Base-by-base conservation (phyloP, 2,797 vertebrate species). In the Myripristis murdjan region DNA sequence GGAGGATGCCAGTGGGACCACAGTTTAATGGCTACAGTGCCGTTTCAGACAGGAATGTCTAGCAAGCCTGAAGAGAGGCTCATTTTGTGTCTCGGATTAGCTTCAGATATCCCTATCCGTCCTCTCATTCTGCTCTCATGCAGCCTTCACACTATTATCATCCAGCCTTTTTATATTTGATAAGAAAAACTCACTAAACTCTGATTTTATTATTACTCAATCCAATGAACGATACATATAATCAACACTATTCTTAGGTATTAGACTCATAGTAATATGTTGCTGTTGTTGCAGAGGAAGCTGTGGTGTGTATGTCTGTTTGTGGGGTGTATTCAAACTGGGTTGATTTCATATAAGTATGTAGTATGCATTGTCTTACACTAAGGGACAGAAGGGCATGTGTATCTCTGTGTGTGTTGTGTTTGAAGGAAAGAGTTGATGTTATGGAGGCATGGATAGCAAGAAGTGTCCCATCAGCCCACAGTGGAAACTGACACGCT, bases 401-500 rank as follows among this genome's bases (percentile, higher is more conserved):
- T 66, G 18, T 58, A 5, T 62, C 2, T 65, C 2, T 54, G n/a
- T 54, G n/a, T 43, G 39, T 53, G n/a, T 24, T 51, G 39, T 58
- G 10, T 63, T 39, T 58, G 44, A 69, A 68, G 44, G 20, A 33
- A 20, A 80, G 44, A 39, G 15, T 35, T 81, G 80, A 76, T 18
- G 24, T 78, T 74, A 72, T 73, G 41, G 70, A 84, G 65, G 65
- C 70, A 67, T 8, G 37, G 83, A 85, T 77, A 81, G 83, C 85
- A 79, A 60, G 64, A 31, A 64, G 55, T 77, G 68, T 77, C 70
- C 77, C 64, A 70, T 88, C 65, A 48, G 57, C 71, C 54, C 77
- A 82, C 82, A 82, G 68, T 80, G 79, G 81, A 86, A 91, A 85
- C 63, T 31, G 46, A 82, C 75, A 82, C 70, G 69, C 75, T 58